phyloP scores from a whole-genome alignment of 1,140 invertebrate genomes.

The Sitobion miscanthi region DNA sequence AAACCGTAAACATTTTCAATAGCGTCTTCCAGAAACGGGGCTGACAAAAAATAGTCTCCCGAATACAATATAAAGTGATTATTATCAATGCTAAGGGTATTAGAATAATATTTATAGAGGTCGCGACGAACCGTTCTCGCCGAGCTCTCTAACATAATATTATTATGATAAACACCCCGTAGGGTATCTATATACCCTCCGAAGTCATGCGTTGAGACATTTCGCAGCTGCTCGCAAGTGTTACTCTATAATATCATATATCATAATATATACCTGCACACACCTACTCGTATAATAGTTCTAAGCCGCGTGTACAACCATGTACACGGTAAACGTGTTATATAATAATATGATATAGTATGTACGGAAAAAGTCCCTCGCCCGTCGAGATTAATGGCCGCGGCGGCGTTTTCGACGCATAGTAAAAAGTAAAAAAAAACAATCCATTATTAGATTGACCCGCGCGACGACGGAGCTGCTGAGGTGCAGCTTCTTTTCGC shows the following conservation, averaged over 20 bases:
- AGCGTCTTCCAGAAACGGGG: too few species aligned
- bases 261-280: too few species aligned
- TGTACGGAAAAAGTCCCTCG: background rate
- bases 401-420: background rate
- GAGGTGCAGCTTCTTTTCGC: background rate
- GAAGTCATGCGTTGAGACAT: too few species aligned
- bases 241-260: background rate
- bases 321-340: background rate
- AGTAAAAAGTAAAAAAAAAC: background rate
- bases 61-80: too few species aligned
- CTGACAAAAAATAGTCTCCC: too few species aligned
- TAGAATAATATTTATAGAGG: too few species aligned
- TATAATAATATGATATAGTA: background rate
- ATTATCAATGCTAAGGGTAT: too few species aligned
- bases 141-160: too few species aligned
- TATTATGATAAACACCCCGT: too few species aligned
- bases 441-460: conserved; percentile 16
- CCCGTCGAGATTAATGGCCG: background rate
- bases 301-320: background rate
- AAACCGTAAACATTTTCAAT: too few species aligned
- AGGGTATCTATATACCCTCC: too few species aligned
- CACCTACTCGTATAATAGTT: background rate
- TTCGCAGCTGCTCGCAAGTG: background rate
- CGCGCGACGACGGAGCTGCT: background rate
- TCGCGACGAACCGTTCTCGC: too few species aligned